Evolutionary conservation across 1,140 invertebrate species (phyloP), one percentile per base, ranked within the genome.

Genomic region (Teleogryllus occipitalis): DNA sequence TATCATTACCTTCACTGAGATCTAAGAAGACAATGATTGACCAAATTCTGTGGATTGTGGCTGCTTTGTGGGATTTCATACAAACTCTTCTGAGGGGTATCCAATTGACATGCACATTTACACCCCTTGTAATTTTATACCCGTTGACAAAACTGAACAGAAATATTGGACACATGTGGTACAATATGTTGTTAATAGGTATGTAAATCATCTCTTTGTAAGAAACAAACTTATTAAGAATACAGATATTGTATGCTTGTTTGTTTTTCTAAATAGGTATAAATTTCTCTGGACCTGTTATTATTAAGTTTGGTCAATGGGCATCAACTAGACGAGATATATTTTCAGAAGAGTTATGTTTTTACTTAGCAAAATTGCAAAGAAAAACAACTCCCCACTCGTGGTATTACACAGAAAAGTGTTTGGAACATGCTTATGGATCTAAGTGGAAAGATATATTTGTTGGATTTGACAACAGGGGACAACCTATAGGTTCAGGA

Each of bases 221-320:
- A 65, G n/a, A n/a, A 7, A 15, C 3, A 2, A 1, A n/a, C 12
- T 39, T 2, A 15, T 5, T 8, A 3, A 79, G 15, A 54, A 54
- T 7, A 7, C 46, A 27, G 21, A 73, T 46, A 46, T 72, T 79
- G 18, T 27, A 72, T 15, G 27, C 18, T 15, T 65, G 39, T 14
- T 54, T 47, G n/a, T 49, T 18, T 74, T 47, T 74, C 46, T 46
- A n/a, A 27, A 21, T 21, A 80, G 75, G 47, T 22, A 75, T 89
- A 21, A 85, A 89, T 81, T 82, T 83, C 65, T 84, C 86, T 47
- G 89, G 89, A 0, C 87, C 89, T 6, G 86, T 88, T 27, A 88
- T 88, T 73, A 83, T 89, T 18, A 90, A 90, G 82, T 84, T 89
- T n/a, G 88, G 88, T 8, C 88, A 89, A 80, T 89, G 88, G 88